Evolutionary conservation across 2,113 vertebrate species (phyloP), one percentile per base, ranked within the genome.

Genomic region (Lagopus leucura): DNA sequence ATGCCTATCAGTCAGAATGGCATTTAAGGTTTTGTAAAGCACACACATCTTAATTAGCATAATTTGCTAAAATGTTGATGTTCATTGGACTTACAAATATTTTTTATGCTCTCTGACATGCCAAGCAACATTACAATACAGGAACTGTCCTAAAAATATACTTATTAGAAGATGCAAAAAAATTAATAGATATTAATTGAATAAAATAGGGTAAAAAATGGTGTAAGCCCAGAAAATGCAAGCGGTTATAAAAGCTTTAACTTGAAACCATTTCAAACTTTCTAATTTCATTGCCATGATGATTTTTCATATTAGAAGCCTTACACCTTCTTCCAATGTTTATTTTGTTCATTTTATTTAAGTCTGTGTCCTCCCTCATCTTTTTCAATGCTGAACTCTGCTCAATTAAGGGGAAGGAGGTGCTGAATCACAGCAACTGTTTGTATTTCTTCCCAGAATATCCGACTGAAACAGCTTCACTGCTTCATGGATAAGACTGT

Each of bases 391-490:
- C 63, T 77, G 66, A 94, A 32, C 72, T 92, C 78, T 57, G 55
- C 13, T 78, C 64, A 71, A 78, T 55, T 48, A 80, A 70, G 55
- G 54, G 50, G 32, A 79, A 25, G 19, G 75, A 85, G 58, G 43
- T 90, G 89, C 64, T 95, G 93, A 95, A 90, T 91, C 92, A 94
- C 19, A 88, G 86, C 72, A 94, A 94, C 92, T 73, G 48, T 90
- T 94, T 94, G 3, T 88, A 63, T 87, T 83, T 77, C 50, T 67
- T 93, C 84, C 40, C 58, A 71, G 70, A 90, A 81, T 69, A 63
- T 38, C 66, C 42, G 64, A 85, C 80, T 81, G 71, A 94, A 95
- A 89, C 83, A 90, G 91, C 88, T 42, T 85, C 65, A 85, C 78
- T 69, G 81, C 63, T 87, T 96, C 80, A 92, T 16, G n/a, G 80